Conservation (phyloP, 2,888 invertebrate genomes). For the Eupithecia abbreviata region DNA sequence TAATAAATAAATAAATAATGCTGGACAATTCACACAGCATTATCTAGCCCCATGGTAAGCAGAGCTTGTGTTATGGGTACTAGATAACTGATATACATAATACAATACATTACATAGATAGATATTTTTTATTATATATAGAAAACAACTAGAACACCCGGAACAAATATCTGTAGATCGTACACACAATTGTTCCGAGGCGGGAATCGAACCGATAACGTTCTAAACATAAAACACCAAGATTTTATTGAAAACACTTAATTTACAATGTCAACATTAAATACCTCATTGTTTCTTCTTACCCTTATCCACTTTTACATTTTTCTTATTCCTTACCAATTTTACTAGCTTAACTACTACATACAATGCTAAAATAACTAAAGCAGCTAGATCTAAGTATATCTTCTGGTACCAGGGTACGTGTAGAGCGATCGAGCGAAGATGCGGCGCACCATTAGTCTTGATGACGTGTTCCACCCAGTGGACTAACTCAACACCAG, state of each 20-base stretch:
- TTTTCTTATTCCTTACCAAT: not conserved
- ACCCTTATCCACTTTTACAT: not conserved
- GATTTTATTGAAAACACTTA: not conserved
- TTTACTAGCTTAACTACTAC: constrained; percentile 13
- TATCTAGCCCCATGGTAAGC: too few species aligned
- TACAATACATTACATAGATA: too few species aligned
- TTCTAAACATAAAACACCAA: not conserved
- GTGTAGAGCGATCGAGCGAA: constrained; percentile 56
- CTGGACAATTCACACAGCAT: too few species aligned
- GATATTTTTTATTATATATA: too few species aligned
- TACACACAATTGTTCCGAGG: too few species aligned
- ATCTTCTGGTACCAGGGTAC: constrained; percentile 60
- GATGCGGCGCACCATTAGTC: constrained; percentile 56
- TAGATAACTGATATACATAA: too few species aligned
- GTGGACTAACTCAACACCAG: constrained; percentile 55
- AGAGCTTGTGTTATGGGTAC: too few species aligned
- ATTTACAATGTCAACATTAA: not conserved
- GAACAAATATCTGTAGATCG: too few species aligned
- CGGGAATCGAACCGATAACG: too few species aligned
- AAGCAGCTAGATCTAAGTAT: constrained; percentile 52
- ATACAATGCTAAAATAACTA: constrained; percentile 25
- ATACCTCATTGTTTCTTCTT: not conserved
- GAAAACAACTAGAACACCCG: too few species aligned
- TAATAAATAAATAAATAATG: too few species aligned
- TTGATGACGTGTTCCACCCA: constrained; percentile 60